These are phyloP conservation scores for Phocoena phocoena DNA, from an alignment of 2,113 vertebrate species.

Conservation along the genomic window DNA sequence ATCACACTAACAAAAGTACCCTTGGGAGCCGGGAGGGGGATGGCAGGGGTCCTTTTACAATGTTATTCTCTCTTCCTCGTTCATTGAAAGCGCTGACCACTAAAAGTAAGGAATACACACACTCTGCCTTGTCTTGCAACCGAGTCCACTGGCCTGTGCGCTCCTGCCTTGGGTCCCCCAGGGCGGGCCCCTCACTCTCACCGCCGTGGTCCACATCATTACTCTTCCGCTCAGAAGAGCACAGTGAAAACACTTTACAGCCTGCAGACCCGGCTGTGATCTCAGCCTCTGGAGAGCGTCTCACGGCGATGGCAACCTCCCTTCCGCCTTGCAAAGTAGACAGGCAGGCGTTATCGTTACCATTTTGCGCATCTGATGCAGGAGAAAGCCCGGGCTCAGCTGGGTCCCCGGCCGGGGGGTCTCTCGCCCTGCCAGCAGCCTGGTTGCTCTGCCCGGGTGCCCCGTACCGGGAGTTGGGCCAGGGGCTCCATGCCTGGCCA, in stretches of 20 bases:
- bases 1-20: not conserved
- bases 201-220: not conserved
- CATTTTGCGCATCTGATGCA: not conserved
- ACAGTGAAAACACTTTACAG: not conserved
- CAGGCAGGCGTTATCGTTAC: accelerated
- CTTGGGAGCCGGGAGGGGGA: not conserved
- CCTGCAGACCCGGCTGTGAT: not conserved
- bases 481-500: not conserved
- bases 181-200: not conserved
- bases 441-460: accelerated
- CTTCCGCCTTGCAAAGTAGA: not conserved
- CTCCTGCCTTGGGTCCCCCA: not conserved
- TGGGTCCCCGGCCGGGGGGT: not conserved
- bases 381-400: not conserved
- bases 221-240: not conserved
- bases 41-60: not conserved
- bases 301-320: not conserved
- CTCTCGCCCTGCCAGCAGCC: not conserved
- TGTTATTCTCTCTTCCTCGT: not conserved
- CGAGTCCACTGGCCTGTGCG: too few relatives aligned
- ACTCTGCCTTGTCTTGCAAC: too few relatives aligned
- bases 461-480: accelerated
- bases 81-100: not conserved
- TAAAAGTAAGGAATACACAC: not conserved
- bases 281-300: not conserved